These are phyloP conservation scores for Saccostrea echinata DNA, from an alignment of 1,140 invertebrate species.

Conservation along the genomic window DNA sequence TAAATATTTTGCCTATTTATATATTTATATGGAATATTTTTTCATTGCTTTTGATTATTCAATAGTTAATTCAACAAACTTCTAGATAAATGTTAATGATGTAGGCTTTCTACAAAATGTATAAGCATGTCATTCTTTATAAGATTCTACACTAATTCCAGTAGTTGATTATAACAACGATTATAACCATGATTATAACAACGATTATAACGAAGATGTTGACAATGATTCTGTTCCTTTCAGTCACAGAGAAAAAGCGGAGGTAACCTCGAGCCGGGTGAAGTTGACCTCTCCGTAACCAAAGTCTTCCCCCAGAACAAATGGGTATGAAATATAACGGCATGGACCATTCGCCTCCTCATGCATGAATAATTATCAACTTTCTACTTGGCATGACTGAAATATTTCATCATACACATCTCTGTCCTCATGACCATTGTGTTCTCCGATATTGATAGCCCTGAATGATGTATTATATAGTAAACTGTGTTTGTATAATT, in stretches of 20 bases:
- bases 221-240: background rate
- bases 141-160: no score
- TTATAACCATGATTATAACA: no score
- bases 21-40: no score
- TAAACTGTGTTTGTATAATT: background rate
- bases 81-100: no score
- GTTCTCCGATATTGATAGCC: background rate
- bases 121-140: no score
- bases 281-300: slow-evolving; percentile 21
- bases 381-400: slow-evolving; percentile 11
- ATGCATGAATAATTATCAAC: background rate
- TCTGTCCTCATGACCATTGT: background rate
- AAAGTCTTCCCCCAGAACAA: slow-evolving; percentile 33
- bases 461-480: background rate
- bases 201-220: background rate
- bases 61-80: no score
- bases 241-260: slow-evolving; percentile 13
- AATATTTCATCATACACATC: background rate
- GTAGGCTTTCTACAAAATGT: no score
- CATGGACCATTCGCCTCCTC: background rate
- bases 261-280: background rate
- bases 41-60: no score
- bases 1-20: no score
- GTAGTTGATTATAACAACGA: no score
- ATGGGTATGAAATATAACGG: slow-evolving; percentile 18